Base-by-base conservation (phyloP, 1,140 invertebrate species). In the Lordiphosa mommai region DNA sequence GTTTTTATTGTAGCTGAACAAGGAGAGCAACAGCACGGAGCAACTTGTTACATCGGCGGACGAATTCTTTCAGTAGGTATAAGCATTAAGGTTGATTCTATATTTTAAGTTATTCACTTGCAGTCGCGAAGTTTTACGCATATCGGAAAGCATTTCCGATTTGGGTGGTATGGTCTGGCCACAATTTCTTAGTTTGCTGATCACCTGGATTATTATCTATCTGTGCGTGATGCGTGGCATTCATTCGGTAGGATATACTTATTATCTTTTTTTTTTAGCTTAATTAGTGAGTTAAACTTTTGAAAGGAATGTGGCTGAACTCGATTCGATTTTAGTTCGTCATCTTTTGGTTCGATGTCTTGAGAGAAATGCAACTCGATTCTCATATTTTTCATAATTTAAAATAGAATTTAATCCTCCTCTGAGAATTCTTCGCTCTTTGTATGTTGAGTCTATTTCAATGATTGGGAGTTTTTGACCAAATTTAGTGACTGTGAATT, bases 41-140 rank as follows among this genome's bases (percentile, higher is more conserved):
- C 10, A 6, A 5, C 88, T 91, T 4, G 92, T 89, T 53, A 94
- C 94, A 4, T 93, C 95, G 3, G 93, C 95, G 29, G 94, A 96
- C 74, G 95, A 96, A 89, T 96, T 95, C 89, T 96, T 96, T 89
- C 93, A 95, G 95, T 96, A 91, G 93, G 92, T 92, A 48, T 33
- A 14, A 20, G 2, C 50, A 5, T 17, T 1, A 1, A 12, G 0
- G 4, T 2, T 16, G 0, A n/a, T 3, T 5, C 0, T 44, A 40
- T 44, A 17, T 14, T 27, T 6, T 3, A 13, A 36, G 20, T 1
- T 0, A 2, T 27, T 14, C 0, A 5, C n/a, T 30, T 88, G 46
- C 74, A 96, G 95, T 69, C 91, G 92, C 64, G 90, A 93, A 55
- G 92, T 96, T 1, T 87, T 96, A 3, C 91, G 91, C 38, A 91